A percentile compares a stretch with the other conserved stretches of the same genome.
These are phyloP conservation scores for Silurus meridionalis DNA, from an alignment of 2,113 vertebrate species.

Conservation along the genomic window DNA sequence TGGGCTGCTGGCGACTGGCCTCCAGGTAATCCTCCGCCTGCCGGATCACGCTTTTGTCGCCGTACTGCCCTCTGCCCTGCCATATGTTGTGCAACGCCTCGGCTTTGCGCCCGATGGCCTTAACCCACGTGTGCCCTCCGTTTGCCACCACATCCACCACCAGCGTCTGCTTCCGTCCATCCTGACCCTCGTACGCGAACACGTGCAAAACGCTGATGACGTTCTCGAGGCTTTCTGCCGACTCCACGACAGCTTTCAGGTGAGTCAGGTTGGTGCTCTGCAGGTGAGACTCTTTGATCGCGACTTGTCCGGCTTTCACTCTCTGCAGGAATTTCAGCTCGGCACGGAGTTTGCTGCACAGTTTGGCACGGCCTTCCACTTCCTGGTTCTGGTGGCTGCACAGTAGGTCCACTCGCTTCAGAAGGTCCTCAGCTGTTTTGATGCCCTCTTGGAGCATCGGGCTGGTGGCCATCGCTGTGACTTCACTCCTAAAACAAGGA, in stretches of 20 bases:
- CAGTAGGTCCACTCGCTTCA: constrained; percentile 81
- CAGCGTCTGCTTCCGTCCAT: constrained; percentile 78
- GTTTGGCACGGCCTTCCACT: constrained; percentile 88
- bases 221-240: constrained; percentile 83
- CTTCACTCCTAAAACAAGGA: constrained; percentile 75
- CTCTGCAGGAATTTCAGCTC: constrained; percentile 89
- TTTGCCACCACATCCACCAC: constrained; percentile 94
- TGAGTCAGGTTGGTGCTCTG: constrained; percentile 96
- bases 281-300: constrained; percentile 89
- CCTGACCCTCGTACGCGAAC: constrained; percentile 80
- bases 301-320: constrained; percentile 83
- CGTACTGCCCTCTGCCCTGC: constrained; percentile 94
- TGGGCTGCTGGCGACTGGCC: constrained; percentile 86
- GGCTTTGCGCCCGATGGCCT: constrained; percentile 92
- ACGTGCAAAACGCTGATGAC: constrained; percentile 86
- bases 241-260: constrained; percentile 85
- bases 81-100: constrained; percentile 97
- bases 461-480: constrained; percentile 81
- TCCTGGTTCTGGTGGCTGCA: constrained; percentile 73
- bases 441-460: constrained; percentile 82
- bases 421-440: constrained; percentile 79
- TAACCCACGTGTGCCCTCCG: constrained; percentile 90
- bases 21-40: constrained; percentile 89
- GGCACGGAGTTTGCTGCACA: constrained; percentile 86
- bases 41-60: constrained; percentile 86